phyloP scores from a whole-genome alignment of 2,113 vertebrate species.

The Columba janthina region DNA sequence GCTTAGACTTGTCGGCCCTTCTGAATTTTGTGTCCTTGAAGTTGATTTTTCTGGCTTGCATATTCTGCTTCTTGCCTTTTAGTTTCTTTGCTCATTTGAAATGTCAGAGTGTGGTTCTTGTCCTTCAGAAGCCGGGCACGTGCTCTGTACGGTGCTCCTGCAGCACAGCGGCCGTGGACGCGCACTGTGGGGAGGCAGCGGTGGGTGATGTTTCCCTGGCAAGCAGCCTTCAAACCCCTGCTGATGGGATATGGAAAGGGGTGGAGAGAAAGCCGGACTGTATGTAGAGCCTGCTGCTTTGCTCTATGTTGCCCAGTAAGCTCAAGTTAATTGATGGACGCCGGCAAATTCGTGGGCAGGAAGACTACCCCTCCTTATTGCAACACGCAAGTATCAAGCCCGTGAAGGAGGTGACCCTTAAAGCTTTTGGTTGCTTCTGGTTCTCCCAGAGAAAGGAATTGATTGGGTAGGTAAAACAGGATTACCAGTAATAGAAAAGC shows the following conservation, averaged over 20 bases:
- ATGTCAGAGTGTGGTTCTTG: not conserved
- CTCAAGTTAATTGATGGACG: not conserved
- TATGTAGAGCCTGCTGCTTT: not conserved
- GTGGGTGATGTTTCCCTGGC: too few relatives aligned
- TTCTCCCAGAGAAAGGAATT: not conserved
- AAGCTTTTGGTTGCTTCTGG: not conserved
- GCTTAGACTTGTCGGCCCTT: not conserved
- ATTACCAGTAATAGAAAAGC: not conserved
- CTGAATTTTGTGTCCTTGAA: not conserved
- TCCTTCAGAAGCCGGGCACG: not conserved
- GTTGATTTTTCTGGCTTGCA: not conserved
- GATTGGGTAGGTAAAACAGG: not conserved
- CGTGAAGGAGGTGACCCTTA: not conserved
- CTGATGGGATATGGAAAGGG: not conserved
- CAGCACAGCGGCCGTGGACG: too few relatives aligned
- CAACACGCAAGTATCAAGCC: not conserved
- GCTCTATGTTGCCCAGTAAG: fast-evolving
- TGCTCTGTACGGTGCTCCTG: not conserved
- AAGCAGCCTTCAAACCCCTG: too few relatives aligned
- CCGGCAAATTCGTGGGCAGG: not conserved
- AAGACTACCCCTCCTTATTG: not conserved
- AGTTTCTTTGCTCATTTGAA: not conserved
- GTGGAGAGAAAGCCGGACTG: not conserved
- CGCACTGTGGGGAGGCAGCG: too few relatives aligned
- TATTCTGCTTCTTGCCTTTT: not conserved